Evolutionary conservation across 2,113 vertebrate genomes (phyloP).

Genomic region (Terrapene triunguis): DNA sequence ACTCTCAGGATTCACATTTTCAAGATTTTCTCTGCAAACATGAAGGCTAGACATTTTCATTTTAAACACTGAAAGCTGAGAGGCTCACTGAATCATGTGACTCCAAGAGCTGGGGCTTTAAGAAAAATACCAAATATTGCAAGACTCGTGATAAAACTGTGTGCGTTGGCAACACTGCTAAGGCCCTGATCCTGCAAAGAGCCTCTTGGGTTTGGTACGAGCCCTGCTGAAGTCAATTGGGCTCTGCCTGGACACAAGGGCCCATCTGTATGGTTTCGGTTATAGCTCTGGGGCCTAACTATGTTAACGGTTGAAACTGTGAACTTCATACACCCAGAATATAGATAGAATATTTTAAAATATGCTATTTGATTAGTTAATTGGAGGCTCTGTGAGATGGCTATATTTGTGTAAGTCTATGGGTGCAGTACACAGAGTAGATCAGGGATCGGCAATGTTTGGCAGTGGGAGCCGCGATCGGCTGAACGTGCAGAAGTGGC

Average conservation of each 20-base stretch:
- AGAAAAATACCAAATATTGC: conserved; percentile 8
- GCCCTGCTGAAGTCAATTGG: not conserved
- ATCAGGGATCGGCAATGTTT: too few relatives aligned
- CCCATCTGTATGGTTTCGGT: not conserved
- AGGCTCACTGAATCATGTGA: not conserved
- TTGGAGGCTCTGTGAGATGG: not conserved
- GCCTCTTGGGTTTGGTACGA: not conserved
- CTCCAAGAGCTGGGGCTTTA: not conserved
- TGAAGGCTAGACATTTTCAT: not conserved
- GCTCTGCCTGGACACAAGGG: not conserved
- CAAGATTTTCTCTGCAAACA: not conserved
- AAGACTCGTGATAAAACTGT: not conserved
- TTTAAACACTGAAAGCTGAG: not conserved
- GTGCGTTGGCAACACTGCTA: not conserved
- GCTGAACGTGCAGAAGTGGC: too few relatives aligned
- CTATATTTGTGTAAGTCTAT: not conserved
- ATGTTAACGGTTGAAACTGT: not conserved
- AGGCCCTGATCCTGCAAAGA: not conserved
- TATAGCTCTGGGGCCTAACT: not conserved
- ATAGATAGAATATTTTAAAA: not conserved
- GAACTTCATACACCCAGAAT: not conserved
- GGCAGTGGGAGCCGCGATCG: too few relatives aligned
- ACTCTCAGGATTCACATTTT: not conserved
- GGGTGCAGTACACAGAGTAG: not conserved
- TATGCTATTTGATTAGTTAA: not conserved